Percentiles rank a stretch among this genome's conserved stretches.
Evolutionary conservation across 2,113 vertebrate genomes (phyloP).

Genomic region (Camarhynchus parvulus): DNA sequence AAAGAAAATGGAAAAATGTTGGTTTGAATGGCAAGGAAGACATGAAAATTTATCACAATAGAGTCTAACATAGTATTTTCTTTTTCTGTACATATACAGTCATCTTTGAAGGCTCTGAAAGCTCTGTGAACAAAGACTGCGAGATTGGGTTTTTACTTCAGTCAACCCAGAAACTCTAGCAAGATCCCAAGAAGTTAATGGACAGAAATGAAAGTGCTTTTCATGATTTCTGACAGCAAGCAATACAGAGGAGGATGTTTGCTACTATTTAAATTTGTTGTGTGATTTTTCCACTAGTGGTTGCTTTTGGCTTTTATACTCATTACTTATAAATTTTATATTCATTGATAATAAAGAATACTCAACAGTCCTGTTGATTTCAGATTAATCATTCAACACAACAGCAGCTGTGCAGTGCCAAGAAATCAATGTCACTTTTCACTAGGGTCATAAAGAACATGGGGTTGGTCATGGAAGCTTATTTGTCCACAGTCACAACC

Average conservation of each 20-base stretch:
- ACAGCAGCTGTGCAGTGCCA: neutral
- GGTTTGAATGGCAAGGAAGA: neutral
- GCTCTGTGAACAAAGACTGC: neutral
- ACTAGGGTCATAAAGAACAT: neutral
- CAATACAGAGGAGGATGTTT: accelerated
- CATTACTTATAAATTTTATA: neutral
- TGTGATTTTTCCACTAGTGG: neutral
- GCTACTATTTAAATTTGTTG: neutral
- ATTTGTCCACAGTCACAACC: neutral
- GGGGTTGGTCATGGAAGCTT: neutral
- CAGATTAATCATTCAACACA: neutral
- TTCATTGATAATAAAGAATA: neutral
- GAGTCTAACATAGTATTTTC: neutral
- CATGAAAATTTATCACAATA: neutral
- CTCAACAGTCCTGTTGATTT: neutral
- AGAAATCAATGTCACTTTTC: neutral
- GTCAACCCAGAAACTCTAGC: neutral
- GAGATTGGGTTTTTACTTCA: neutral
- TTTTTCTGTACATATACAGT: neutral
- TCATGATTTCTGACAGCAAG: neutral
- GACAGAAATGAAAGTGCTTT: neutral
- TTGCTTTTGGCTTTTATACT: neutral
- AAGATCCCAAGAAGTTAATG: neutral
- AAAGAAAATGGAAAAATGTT: neutral
- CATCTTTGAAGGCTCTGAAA: neutral